phyloP scores from a whole-genome alignment of 1,140 invertebrate genomes.

The Drosophila pallidifrons region DNA sequence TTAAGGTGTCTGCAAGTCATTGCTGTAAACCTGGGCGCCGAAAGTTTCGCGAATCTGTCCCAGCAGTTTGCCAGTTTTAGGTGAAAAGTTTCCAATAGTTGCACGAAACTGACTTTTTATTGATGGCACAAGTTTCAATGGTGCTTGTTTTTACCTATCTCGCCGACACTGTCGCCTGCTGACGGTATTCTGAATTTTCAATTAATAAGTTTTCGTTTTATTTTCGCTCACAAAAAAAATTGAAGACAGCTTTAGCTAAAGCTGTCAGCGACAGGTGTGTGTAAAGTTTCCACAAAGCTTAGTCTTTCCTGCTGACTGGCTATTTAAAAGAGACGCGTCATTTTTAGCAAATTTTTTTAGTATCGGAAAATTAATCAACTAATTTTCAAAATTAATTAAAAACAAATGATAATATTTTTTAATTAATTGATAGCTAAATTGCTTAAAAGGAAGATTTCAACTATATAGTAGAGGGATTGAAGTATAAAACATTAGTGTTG shows the following conservation, averaged over 20 bases:
- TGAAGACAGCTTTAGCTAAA: constrained; percentile 44
- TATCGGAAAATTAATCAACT: no score
- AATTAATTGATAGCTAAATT: no score
- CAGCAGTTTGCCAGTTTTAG: constrained; percentile 72
- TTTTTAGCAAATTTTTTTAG: background rate
- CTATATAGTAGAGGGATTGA: no score
- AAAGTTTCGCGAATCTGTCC: constrained; percentile 49
- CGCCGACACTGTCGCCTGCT: constrained; percentile 33
- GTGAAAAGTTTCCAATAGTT: constrained; percentile 73
- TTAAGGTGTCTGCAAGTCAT: constrained; percentile 36
- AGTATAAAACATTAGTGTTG: no score
- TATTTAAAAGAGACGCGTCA: constrained; percentile 20
- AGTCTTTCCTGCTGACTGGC: constrained; percentile 31
- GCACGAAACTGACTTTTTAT: constrained; percentile 45
- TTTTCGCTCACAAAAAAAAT: constrained; percentile 28
- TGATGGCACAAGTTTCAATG: constrained; percentile 42
- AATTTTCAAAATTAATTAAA: no score
- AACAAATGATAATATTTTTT: no score
- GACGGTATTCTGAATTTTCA: constrained; percentile 63
- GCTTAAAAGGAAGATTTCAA: no score
- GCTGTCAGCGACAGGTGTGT: constrained; percentile 65
- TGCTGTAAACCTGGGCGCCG: constrained; percentile 26
- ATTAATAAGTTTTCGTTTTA: constrained; percentile 73
- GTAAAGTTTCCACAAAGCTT: constrained; percentile 29
- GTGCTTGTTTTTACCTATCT: constrained; percentile 17